phyloP scores from a whole-genome alignment of 2,888 invertebrate genomes.

The Drosophila recens region DNA sequence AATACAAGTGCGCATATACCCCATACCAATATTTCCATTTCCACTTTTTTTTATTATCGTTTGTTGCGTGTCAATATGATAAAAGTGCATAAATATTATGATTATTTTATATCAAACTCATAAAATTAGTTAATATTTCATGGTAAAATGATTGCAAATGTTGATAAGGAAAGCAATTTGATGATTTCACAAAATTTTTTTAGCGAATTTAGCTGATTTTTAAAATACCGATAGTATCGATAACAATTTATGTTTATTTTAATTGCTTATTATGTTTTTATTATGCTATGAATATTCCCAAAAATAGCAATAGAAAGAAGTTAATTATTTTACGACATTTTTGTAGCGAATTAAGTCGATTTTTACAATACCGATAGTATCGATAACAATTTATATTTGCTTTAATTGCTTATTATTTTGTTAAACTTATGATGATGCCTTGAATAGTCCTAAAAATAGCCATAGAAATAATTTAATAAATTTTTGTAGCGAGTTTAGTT shows the following conservation, averaged over 20 bases:
- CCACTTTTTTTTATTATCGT: constrained; percentile 25
- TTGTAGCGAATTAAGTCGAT: not conserved
- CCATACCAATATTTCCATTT: constrained; percentile 3
- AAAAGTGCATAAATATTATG: constrained; percentile 33
- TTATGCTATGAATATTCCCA: not conserved
- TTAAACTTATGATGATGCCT: not conserved
- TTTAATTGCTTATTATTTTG: not conserved
- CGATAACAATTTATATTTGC: not conserved
- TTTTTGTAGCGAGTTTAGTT: no score
- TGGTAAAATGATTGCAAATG: not conserved
- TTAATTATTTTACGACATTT: not conserved
- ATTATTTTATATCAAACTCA: constrained; percentile 23
- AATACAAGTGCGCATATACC: constrained; percentile 14
- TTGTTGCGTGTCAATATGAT: no score
- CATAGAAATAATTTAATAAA: no score
- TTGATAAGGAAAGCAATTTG: not conserved
- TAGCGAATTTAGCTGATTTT: not conserved
- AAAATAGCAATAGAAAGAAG: not conserved
- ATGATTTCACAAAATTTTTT: not conserved
- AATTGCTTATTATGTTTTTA: not conserved
- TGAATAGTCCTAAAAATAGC: no score
- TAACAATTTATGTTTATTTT: not conserved
- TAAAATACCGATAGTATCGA: not conserved
- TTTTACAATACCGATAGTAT: not conserved
- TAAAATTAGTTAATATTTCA: constrained; percentile 19